Base-by-base conservation (phyloP, 2,113 vertebrate species). In the Glaucidium brasilianum region DNA sequence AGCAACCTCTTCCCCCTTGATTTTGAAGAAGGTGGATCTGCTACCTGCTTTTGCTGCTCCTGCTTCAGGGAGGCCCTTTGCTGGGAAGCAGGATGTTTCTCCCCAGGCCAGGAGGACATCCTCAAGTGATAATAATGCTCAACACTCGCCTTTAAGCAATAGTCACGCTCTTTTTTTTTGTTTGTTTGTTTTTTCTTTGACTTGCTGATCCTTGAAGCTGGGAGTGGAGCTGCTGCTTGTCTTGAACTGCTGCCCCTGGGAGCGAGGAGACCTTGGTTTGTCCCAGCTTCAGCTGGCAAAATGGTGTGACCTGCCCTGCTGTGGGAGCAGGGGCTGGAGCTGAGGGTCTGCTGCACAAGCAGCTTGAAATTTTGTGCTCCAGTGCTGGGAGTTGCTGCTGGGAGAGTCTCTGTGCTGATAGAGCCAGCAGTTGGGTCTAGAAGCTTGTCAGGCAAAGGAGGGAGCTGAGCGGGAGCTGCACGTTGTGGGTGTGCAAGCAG, bases 331-430 rank as follows among this genome's bases (percentile, higher is more conserved):
- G 25, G 32, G 12, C 22, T 5, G 10, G 72, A 60, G 59, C 39
- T 68, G 37, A 30, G 67, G 52, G 47, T 87, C 43, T 0, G 2
- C 60, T 41, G 41, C 63, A 8, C 13, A 14, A 50, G 23, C 73
- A 88, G 29, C 60, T 19, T 1, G 3, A 25, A 17, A 18, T 26
- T 16, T 29, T 32, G 27, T 11, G 12, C 30, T 45, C 27, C 1
- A 2, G 12, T 16, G 27, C 16, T 34, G 43, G 29, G 20, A 32
- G 18, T 47, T 21, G 45, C 30, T 75, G 62, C 49, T 68, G 43
- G 27, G 21, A 19, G 29, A 41, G 21, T 22, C 10, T 20, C 10
- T 20, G 3, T 10, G 29, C 39, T 30, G 34, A 2, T 1, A 0
- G 4, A 59, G 8, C 1, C 1, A 15, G 67, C 0, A 4, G 0